These are phyloP conservation scores for Andrena marginata DNA, from an alignment of 2,888 invertebrate species.

Conservation along the genomic window DNA sequence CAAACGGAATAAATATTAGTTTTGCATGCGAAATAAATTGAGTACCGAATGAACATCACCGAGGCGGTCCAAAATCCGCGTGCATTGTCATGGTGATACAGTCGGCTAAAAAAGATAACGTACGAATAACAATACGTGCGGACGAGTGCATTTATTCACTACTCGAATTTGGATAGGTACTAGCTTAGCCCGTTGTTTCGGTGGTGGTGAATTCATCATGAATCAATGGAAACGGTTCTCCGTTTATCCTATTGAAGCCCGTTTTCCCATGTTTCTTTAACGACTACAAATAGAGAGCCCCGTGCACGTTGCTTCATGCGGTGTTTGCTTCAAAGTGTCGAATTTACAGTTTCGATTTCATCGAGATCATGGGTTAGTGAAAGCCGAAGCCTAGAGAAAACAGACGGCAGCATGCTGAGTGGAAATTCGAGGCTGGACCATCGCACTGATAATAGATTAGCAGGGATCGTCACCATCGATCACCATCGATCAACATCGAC, in stretches of 20 bases:
- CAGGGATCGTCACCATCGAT: background rate
- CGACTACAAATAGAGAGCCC: background rate
- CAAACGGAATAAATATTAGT: background rate
- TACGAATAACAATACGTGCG: slow-evolving; percentile 14
- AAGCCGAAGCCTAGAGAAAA: background rate
- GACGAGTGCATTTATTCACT: slow-evolving; percentile 17
- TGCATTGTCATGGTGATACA: slow-evolving; percentile 45
- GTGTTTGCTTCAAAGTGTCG: slow-evolving; percentile 19
- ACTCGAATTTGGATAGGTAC: slow-evolving; percentile 20
- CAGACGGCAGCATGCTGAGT: background rate
- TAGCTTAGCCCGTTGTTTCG: slow-evolving; percentile 31
- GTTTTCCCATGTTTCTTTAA: slow-evolving; percentile 16
- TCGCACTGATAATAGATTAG: too few species aligned
- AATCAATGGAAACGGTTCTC: slow-evolving; percentile 1
- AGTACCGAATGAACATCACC: slow-evolving; percentile 7
- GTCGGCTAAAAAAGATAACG: background rate
- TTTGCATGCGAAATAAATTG: slow-evolving; percentile 1
- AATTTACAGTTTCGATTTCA: slow-evolving; percentile 2
- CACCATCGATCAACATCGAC: background rate
- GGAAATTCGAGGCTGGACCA: too few species aligned
- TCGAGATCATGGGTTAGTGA: background rate
- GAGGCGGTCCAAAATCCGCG: slow-evolving; percentile 34
- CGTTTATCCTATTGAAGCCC: slow-evolving; percentile 6
- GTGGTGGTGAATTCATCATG: slow-evolving; percentile 1
- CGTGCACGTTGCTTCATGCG: background rate